Evolutionary conservation across 2,113 vertebrate genomes (phyloP).

Genomic region (Dinomys branickii): DNA sequence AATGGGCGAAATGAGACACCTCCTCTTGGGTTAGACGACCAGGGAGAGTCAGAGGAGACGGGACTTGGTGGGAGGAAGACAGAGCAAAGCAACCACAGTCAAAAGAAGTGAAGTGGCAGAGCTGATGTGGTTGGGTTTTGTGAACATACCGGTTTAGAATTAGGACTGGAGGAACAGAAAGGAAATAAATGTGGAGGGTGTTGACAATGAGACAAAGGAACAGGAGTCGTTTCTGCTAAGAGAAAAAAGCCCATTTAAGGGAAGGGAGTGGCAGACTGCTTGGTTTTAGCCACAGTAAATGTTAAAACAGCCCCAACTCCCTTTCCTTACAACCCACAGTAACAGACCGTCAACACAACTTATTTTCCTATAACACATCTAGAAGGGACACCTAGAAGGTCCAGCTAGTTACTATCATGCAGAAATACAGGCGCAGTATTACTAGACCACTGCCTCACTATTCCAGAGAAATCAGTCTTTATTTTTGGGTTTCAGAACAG

Average conservation of each 20-base stretch:
- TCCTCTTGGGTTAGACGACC: background rate
- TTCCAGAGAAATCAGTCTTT: background rate
- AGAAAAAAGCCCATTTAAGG: background rate
- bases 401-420: background rate
- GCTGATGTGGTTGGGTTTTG: background rate
- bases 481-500: background rate
- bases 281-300: background rate
- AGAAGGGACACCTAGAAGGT: background rate
- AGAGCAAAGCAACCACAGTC: background rate
- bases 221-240: background rate
- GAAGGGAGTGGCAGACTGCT: background rate
- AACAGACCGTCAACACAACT: background rate
- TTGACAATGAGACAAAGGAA: background rate
- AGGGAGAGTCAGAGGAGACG: background rate
- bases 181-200: background rate
- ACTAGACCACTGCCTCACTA: background rate
- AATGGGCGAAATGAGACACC: background rate
- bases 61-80: background rate
- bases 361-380: constrained; percentile 39
- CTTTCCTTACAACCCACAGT: background rate
- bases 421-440: background rate
- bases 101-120: background rate
- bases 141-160: background rate
- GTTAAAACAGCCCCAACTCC: background rate
- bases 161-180: background rate